Percentiles rank a stretch among this genome's conserved stretches.
Conservation (phyloP, 2,113 vertebrate species). For the Marcusenius ussheri region DNA sequence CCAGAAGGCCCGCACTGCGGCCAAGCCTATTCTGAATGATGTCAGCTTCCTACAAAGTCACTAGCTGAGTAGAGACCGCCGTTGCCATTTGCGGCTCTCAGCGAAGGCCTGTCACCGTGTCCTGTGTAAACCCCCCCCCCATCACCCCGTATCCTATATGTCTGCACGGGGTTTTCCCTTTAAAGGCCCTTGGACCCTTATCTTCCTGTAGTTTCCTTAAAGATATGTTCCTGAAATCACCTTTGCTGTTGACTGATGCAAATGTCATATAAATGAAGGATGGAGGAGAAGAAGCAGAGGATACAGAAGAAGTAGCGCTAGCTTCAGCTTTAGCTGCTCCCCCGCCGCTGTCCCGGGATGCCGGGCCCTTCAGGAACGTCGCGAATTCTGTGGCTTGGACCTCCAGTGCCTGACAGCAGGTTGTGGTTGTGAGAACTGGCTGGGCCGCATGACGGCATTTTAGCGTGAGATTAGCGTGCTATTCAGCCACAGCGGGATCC, state of each 20-base stretch:
- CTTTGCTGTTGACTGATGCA: background rate
- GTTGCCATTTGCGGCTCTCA: background rate
- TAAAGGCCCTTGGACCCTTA: background rate
- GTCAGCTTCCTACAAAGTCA: conserved; percentile 5
- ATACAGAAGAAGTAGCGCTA: background rate
- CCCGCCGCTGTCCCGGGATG: background rate
- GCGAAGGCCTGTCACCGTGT: background rate
- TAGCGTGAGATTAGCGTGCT: background rate
- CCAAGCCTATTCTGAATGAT: background rate
- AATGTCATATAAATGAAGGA: background rate
- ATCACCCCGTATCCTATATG: background rate
- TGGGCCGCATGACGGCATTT: background rate
- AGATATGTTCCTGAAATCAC: background rate
- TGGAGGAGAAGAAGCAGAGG: background rate
- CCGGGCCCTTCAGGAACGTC: background rate
- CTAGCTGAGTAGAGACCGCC: background rate
- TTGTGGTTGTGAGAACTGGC: background rate
- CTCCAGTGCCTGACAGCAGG: background rate
- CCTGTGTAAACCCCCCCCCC: too few species aligned
- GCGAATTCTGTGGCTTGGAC: background rate
- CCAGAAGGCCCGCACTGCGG: background rate
- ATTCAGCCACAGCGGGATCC: background rate
- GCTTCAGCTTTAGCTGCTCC: background rate
- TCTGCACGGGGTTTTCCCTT: background rate
- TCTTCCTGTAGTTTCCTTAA: background rate